Base-by-base conservation (phyloP, 2,797 vertebrate species). In the Strix occidentalis region DNA sequence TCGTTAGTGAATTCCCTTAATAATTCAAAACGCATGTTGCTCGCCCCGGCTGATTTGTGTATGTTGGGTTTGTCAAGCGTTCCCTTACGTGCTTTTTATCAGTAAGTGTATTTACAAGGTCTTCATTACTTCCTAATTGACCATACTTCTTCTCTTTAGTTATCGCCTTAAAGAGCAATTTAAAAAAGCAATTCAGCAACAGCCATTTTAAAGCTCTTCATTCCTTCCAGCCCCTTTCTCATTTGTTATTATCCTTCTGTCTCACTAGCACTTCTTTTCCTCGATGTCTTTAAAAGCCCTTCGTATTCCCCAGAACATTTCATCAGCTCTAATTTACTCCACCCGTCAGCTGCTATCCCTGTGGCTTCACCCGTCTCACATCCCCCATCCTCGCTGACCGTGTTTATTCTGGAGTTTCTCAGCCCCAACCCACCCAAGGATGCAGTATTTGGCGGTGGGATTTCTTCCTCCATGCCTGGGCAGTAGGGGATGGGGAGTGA, bases 41-140 rank as follows among this genome's bases (percentile, higher is more conserved):
- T 87, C 23, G 11, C 85, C 94, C 95, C 2, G 3, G 95, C 96
- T 97, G 92, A 95, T 96, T 96, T 94, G 91, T 94, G 70, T 95
- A 57, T 29, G 57, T 90, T 96, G 87, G 95, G 63, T 95, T 97
- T 97, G 92, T 97, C 79, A 93, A 97, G 95, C 89, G 10, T 95
- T 97, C 97, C 91, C 96, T 93, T 85, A 87, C 46, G 35, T 94
- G 95, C 84, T 94, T 97, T 98, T 97, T 97, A 97, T 98, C 97
- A 96, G 97, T 95, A 97, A 96, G 96, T 96, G 93, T 97, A 98
- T 98, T 97, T 98, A 97, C 97, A 98, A 97, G 96, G 95, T 97
- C 97, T 98, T 98, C 97, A 97, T 98, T 98, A 97, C 95, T 97
- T 97, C 97, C 94, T 98, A 97, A 98, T 97, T 98, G 97, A 95